Evolutionary conservation across 2,797 vertebrate genomes (phyloP).

Genomic region (Sebastes glaucus): DNA sequence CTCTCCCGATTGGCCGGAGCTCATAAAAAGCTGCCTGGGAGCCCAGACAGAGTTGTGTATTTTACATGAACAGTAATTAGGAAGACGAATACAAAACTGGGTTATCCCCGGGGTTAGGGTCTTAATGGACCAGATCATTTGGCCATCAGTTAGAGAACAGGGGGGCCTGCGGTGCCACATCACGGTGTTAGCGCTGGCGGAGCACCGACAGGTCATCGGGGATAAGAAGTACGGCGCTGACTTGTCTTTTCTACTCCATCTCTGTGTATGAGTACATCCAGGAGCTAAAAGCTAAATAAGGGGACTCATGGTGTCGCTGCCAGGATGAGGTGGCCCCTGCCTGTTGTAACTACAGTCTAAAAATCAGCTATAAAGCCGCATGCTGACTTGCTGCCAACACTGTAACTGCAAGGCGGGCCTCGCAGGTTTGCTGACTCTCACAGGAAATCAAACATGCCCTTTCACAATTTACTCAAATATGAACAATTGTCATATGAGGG

Average conservation of each 20-base stretch:
- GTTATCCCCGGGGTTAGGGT: constrained; percentile 28
- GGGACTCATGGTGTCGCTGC: background rate
- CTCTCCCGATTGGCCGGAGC: constrained; percentile 15
- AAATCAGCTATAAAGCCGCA: background rate
- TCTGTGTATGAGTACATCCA: background rate
- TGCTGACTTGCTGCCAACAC: background rate
- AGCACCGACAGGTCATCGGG: constrained; percentile 23
- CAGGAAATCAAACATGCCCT: constrained; percentile 37
- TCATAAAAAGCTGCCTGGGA: constrained; percentile 60
- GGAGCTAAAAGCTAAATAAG: background rate
- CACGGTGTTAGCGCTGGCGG: constrained; percentile 4
- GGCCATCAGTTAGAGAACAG: constrained; percentile 54
- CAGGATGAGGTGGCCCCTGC: background rate
- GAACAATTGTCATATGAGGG: constrained; percentile 7
- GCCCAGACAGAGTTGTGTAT: constrained; percentile 51
- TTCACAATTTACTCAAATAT: constrained; percentile 36
- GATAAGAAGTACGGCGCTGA: constrained; percentile 10
- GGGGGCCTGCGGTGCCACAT: constrained; percentile 19
- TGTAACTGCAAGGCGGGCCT: background rate
- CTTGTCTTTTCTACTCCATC: background rate
- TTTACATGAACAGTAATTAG: constrained; percentile 71
- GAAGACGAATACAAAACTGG: constrained; percentile 48
- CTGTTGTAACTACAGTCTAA: background rate
- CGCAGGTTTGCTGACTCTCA: constrained; percentile 28
- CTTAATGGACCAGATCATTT: constrained; percentile 60